Percentiles rank a stretch among this genome's conserved stretches.
These are phyloP conservation scores for Sylvia borin DNA, from an alignment of 2,797 vertebrate genomes.

Conservation along the genomic window DNA sequence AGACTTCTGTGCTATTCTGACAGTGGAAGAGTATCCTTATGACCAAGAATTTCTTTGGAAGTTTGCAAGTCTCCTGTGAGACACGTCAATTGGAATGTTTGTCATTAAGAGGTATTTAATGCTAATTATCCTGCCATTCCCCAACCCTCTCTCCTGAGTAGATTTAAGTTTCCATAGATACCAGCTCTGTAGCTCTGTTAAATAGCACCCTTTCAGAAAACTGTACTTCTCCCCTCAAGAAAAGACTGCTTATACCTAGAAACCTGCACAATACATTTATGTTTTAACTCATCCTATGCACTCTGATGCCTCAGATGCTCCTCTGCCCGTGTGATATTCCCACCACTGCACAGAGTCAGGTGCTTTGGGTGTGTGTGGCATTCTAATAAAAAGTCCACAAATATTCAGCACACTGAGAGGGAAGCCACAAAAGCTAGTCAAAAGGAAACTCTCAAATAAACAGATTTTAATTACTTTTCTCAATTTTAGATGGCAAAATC, in stretches of 20 bases:
- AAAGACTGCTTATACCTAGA: not conserved
- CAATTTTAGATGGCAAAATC: not conserved
- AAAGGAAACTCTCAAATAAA: not conserved
- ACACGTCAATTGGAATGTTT: not conserved
- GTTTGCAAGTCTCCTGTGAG: not conserved
- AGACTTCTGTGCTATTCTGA: not conserved
- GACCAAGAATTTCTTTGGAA: not conserved
- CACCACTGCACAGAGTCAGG: not conserved
- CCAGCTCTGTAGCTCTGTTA: not conserved
- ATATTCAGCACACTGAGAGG: not conserved
- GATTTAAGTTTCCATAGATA: not conserved
- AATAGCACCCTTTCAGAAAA: not conserved
- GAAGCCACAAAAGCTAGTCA: not conserved
- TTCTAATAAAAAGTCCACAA: not conserved
- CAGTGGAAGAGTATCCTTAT: not conserved
- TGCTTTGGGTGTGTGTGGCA: rapidly evolving
- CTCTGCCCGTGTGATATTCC: not conserved
- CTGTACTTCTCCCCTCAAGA: not conserved
- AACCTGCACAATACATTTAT: not conserved
- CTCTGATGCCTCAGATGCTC: not conserved
- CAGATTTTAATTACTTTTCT: not conserved
- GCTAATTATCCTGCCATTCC: not conserved
- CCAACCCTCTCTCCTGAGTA: not conserved
- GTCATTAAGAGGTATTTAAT: not conserved
- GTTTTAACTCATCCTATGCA: not conserved